These are phyloP conservation scores for Bombyx huttoni DNA, from an alignment of 2,888 invertebrate species.

Conservation along the genomic window DNA sequence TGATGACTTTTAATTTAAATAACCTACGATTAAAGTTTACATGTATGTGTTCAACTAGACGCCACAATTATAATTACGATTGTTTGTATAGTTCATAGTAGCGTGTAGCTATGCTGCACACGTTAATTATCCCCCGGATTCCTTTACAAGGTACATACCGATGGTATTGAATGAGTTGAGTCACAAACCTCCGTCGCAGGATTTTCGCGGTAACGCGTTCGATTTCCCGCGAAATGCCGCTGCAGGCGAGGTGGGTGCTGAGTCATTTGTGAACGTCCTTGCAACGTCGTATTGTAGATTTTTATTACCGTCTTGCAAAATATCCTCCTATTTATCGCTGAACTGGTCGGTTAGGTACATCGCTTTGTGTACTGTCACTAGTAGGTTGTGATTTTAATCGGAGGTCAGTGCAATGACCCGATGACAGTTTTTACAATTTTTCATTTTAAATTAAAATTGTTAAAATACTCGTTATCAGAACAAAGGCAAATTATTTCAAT, in stretches of 20 bases:
- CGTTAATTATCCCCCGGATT: not conserved
- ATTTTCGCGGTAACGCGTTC: constrained; percentile 23
- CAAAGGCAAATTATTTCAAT: not conserved
- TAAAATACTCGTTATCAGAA: not conserved
- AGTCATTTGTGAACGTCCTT: constrained; percentile 39
- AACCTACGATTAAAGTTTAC: not conserved
- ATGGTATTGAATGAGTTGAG: constrained; percentile 19
- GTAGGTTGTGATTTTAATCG: not conserved
- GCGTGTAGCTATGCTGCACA: too few species aligned
- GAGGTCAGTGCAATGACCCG: not conserved
- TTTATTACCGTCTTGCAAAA: too few species aligned
- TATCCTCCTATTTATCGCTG: not conserved
- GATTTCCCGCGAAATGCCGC: constrained; percentile 29
- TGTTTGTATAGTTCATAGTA: too few species aligned
- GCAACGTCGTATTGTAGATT: constrained; percentile 9
- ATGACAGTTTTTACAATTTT: not conserved
- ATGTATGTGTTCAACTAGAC: too few species aligned
- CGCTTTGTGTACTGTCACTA: not conserved
- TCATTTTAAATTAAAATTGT: not conserved
- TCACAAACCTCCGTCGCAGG: constrained; percentile 14
- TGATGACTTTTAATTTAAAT: not conserved
- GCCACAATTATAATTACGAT: too few species aligned
- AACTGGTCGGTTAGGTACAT: not conserved
- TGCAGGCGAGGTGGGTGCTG: constrained; percentile 17
- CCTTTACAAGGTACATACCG: constrained; percentile 9